Evolutionary conservation across 2,113 vertebrate genomes (phyloP), one percentile per base, ranked within the genome.

Genomic region (Propithecus coquereli): DNA sequence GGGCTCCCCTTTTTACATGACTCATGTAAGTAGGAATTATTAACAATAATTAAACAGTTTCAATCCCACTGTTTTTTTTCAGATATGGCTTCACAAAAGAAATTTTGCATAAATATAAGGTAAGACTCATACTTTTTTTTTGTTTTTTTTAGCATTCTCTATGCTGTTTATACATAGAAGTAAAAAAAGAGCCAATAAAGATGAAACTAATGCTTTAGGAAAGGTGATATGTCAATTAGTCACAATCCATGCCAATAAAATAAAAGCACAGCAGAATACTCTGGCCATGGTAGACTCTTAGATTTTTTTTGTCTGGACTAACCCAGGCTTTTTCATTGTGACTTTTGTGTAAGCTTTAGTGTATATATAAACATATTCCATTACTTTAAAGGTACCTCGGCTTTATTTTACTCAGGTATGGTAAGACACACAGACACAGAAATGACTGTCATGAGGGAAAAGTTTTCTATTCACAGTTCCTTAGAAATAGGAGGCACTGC

Each of bases 51-150:
- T 76, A 47, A 63, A 77, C 45, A 66, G 52, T 94, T 97, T 34
- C 74, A 96, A 63, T 87, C 94, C 20, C 22, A 81, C 52, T 63
- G 22, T 76, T 97, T 65, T 68, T 98, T 1, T 99, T 94, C 98
- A 99, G 99, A 96, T 99, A 99, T 9, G 99, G 99, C 77, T 99
- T 99, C 97, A 99, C 99, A 66, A 99, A 98, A 98, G 99, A 99
- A 98, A 98, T 99, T 97, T 99, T 99, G 76, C 98, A 98, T 95
- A 99, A 99, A 97, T 99, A 99, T 90, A 99, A 99, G 99, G 99
- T 99, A 99, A 96, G 97, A 95, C 8, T 97, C 30, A 4, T 93
- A 1, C 43, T n/a, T 43, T 30, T n/a, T 80, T 0, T 83, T 12
- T 82, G 9, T 70, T 77, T 0, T 89, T 9, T 68, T 77, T n/a